Conservation (phyloP, 2,113 vertebrate genomes). For the Triplophysa dalaica region DNA sequence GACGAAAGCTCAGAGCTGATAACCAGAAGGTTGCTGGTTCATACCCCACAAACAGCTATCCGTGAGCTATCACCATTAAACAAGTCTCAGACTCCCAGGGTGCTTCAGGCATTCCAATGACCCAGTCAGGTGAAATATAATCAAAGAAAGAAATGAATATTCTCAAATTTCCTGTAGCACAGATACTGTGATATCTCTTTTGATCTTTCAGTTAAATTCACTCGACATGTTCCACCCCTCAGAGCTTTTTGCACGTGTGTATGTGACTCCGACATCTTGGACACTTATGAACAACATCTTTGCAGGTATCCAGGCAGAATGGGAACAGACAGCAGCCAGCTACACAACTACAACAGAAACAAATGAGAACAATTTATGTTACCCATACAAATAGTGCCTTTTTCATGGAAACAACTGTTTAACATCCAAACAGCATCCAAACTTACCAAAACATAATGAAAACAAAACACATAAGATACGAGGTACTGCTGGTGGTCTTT, state of each 20-base stretch:
- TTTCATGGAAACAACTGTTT: not conserved
- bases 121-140: too few relatives aligned
- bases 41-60: too few relatives aligned
- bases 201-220: not conserved
- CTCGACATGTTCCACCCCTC: slow-evolving; percentile 26
- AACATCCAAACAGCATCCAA: not conserved
- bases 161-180: too few relatives aligned
- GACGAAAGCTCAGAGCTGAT: not conserved
- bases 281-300: slow-evolving; percentile 66
- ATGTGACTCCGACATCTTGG: slow-evolving; percentile 66
- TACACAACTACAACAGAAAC: slow-evolving; percentile 59
- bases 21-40: not conserved
- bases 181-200: not conserved
- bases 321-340: slow-evolving; percentile 73
- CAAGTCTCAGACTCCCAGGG: too few relatives aligned
- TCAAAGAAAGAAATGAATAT: too few relatives aligned
- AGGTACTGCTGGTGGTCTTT: slow-evolving; percentile 47
- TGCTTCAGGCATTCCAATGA: too few relatives aligned
- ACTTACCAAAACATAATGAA: slow-evolving; percentile 61
- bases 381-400: too few relatives aligned
- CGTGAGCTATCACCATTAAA: too few relatives aligned
- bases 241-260: slow-evolving; percentile 58
- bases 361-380: not conserved
- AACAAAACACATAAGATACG: slow-evolving; percentile 64
- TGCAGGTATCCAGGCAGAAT: slow-evolving; percentile 64